A percentile compares a stretch with the other conserved stretches of the same genome.
These are phyloP conservation scores for Trichomalopsis sarcophagae DNA, from an alignment of 1,140 invertebrate species.

Conservation along the genomic window DNA sequence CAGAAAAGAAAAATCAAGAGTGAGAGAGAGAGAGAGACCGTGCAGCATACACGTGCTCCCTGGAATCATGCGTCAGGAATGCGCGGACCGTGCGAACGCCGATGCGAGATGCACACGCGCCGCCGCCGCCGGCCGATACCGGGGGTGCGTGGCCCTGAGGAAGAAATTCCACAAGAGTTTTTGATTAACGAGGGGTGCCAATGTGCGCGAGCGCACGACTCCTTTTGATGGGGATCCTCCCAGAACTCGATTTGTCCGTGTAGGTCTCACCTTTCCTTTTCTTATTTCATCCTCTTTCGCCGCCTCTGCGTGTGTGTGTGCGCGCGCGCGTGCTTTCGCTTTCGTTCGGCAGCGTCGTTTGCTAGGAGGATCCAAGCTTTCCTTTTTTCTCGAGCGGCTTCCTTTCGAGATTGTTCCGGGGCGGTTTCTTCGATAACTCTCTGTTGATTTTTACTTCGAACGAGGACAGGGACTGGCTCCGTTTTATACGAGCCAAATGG, in stretches of 20 bases:
- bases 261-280: not conserved
- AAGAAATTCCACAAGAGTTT: constrained; percentile 39
- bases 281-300: not conserved
- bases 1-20: constrained; percentile 10
- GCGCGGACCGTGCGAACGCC: constrained; percentile 43
- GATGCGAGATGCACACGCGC: not conserved
- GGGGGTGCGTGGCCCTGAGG: constrained; percentile 22
- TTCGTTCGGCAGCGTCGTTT: not conserved
- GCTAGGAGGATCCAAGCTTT: not conserved
- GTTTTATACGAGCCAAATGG: not conserved
- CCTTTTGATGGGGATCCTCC: constrained; percentile 19
- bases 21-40: not conserved
- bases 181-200: constrained; percentile 56
- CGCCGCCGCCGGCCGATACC: too few relatives aligned
- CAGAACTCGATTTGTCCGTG: not conserved
- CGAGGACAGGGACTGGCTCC: too few relatives aligned
- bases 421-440: not conserved
- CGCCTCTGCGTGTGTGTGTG: too few relatives aligned
- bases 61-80: constrained; percentile 45
- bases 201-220: constrained; percentile 1
- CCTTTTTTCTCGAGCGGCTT: not conserved
- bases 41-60: not conserved
- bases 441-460: not conserved
- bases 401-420: not conserved
- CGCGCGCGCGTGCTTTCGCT: not conserved